Base-by-base conservation (phyloP, 2,113 vertebrate species). In the Ceyx margarethae region DNA sequence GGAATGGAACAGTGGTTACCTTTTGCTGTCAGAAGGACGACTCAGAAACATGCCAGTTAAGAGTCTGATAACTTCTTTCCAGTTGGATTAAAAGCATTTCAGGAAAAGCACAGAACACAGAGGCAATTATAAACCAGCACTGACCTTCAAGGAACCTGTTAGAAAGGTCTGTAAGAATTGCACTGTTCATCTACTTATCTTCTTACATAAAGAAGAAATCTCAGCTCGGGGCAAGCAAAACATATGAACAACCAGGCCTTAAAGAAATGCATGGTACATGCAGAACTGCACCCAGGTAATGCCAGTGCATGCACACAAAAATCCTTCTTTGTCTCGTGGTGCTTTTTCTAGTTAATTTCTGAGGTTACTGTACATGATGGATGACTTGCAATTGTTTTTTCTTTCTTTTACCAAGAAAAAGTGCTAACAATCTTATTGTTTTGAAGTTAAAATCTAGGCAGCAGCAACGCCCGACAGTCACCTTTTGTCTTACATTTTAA, bases 21-120 rank as follows among this genome's bases (percentile, higher is more conserved):
- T 82, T 95, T 91, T 96, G 92, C 87, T 92, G 82, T 94, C 87
- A 92, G 90, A 78, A 96, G 93, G 96, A 92, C 23, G 2, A 67
- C 91, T 95, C 87, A 97, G 92, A 97, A 97, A 97, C 97, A 97
- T 97, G 97, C 97, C 85, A 69, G 66, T 81, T 81, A 93, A 87
- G 84, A 96, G 73, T 86, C 67, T 18, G 89, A 51, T 83, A 65
- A 78, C 45, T 33, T 73, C 75, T 76, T 89, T 90, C 89, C 75
- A 92, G 76, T 84, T 89, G 80, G 62, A 89, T 95, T 67, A 85
- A 96, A 97, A 97, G 92, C 96, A 93, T 94, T 93, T 97, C 78
- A 80, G 74, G 87, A 89, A 92, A 96, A 95, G 93, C 86, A 26
- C 86, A 96, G 91, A 85, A 96, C 90, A 95, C 90, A 94, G 97